Evolutionary conservation across 2,888 invertebrate genomes (phyloP).

Genomic region (Thyatira batis): DNA sequence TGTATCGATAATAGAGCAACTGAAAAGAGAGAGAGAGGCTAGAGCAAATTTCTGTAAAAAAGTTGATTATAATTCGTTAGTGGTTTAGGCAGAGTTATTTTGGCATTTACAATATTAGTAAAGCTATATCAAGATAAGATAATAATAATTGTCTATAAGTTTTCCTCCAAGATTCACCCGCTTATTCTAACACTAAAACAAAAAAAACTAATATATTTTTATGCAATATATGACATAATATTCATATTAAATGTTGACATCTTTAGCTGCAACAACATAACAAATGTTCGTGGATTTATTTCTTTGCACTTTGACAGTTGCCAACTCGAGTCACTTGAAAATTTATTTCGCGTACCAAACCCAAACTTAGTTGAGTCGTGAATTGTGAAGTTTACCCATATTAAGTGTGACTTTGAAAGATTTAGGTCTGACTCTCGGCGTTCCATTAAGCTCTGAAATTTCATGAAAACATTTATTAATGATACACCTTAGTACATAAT

Average conservation of each 20-base stretch:
- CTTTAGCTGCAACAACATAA: neutral
- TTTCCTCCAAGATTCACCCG: too few relatives aligned
- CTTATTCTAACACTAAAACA: too few relatives aligned
- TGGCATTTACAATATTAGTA: too few relatives aligned
- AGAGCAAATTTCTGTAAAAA: too few relatives aligned
- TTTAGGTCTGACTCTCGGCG: constrained; percentile 20
- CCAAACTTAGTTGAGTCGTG: constrained; percentile 26
- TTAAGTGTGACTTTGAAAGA: constrained; percentile 35
- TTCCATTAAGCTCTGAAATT: neutral
- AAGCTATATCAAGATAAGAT: too few relatives aligned
- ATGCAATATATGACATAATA: too few relatives aligned
- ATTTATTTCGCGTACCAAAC: constrained; percentile 29
- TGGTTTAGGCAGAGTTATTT: too few relatives aligned
- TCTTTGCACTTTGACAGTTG: constrained; percentile 29
- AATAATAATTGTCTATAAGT: too few relatives aligned
- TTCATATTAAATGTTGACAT: neutral
- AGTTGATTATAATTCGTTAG: too few relatives aligned
- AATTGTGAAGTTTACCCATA: constrained; percentile 32
- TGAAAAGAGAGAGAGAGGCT: too few relatives aligned
- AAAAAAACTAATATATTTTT: too few relatives aligned
- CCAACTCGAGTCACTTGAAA: constrained; percentile 19
- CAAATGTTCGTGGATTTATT: constrained; percentile 19
- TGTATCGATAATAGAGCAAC: too few relatives aligned
- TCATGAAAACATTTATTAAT: constrained; percentile 2
- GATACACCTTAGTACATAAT: neutral